phyloP scores from a whole-genome alignment of 1,140 invertebrate genomes.

The Calycopis cecrops region DNA sequence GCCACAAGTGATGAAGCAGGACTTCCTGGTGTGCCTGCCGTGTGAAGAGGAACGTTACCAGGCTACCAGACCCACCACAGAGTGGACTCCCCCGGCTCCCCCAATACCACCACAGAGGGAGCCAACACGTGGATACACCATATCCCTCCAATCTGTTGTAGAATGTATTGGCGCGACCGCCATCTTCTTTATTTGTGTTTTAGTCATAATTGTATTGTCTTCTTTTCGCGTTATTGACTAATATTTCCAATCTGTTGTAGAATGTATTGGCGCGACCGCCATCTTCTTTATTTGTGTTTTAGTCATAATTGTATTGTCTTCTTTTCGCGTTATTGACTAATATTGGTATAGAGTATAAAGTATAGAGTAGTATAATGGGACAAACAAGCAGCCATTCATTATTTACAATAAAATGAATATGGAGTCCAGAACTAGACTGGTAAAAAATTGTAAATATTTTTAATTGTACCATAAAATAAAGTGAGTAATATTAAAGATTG shows the following conservation, averaged over 20 bases:
- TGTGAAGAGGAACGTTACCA: background rate
- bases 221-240: background rate
- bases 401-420: too few relatives aligned
- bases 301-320: background rate
- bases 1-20: background rate
- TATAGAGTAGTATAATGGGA: too few relatives aligned
- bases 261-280: background rate
- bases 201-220: background rate
- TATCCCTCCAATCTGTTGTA: background rate
- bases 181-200: background rate
- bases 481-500: too few relatives aligned
- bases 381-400: too few relatives aligned
- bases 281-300: background rate
- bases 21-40: background rate
- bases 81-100: too few relatives aligned
- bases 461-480: too few relatives aligned
- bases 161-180: background rate
- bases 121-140: background rate
- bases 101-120: too few relatives aligned
- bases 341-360: too few relatives aligned
- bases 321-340: background rate
- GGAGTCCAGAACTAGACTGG: too few relatives aligned
- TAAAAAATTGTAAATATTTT: too few relatives aligned
- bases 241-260: background rate
- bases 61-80: too few relatives aligned